Conservation (phyloP, 1,140 invertebrate genomes). For the Acyrthosiphon pisum region DNA sequence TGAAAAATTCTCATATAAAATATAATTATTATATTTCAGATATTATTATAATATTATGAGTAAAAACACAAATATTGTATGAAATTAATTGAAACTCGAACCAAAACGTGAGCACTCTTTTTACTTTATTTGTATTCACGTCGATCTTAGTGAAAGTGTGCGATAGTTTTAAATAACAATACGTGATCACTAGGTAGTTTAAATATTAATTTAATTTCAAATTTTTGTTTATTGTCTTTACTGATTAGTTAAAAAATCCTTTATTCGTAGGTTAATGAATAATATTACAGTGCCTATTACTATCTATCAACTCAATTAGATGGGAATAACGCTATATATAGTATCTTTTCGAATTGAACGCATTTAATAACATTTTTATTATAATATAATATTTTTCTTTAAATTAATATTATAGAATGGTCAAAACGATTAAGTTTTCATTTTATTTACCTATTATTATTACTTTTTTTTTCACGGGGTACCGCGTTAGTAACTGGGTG, state of each 20-base stretch:
- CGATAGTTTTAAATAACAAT: slow-evolving; percentile 15
- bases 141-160: slow-evolving; percentile 19
- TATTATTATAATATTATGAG: slow-evolving; percentile 37
- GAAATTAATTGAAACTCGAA: neutral
- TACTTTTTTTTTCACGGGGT: too few relatives aligned
- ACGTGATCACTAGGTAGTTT: neutral
- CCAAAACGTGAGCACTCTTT: neutral
- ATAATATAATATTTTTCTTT: neutral
- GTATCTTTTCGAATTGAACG: neutral
- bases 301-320: neutral
- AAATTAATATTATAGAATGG: neutral
- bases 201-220: neutral
- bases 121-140: neutral
- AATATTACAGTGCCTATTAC: neutral
- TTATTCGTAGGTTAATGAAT: neutral
- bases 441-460: neutral
- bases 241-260: neutral
- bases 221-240: neutral
- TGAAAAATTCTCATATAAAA: slow-evolving; percentile 22
- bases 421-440: neutral
- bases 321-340: neutral
- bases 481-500: too few relatives aligned
- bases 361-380: neutral
- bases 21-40: slow-evolving; percentile 1
- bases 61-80: neutral